Evolutionary conservation across 2,113 vertebrate genomes (phyloP).

Genomic region (Hystrix cristata): DNA sequence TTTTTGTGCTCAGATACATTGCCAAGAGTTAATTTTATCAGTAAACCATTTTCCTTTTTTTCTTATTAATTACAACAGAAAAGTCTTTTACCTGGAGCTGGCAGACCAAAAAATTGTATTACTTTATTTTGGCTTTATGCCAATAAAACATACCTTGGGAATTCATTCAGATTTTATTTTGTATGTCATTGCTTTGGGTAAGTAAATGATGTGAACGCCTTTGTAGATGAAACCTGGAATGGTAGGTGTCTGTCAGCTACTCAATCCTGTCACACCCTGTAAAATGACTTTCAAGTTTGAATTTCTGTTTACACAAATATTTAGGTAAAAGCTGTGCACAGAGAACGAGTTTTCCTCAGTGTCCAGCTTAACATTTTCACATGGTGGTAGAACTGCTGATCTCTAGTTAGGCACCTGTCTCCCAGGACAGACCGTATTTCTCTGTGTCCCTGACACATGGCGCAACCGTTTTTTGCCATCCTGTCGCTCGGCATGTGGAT

Average conservation of each 20-base stretch:
- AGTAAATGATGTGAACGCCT: neutral
- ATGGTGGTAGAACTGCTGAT: neutral
- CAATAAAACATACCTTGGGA: constrained; percentile 56
- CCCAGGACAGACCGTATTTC: neutral
- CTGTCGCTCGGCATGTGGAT: neutral
- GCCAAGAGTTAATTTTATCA: constrained; percentile 34
- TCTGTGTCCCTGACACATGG: neutral
- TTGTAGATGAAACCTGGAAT: neutral
- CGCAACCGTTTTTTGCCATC: neutral
- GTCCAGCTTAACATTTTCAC: neutral
- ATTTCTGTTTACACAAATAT: neutral
- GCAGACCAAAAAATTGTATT: neutral
- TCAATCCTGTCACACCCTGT: neutral
- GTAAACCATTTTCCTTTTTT: constrained; percentile 36
- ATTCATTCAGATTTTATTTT: neutral
- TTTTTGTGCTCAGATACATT: constrained; percentile 64
- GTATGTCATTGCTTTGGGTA: neutral
- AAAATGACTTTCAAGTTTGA: neutral
- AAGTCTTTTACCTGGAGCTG: neutral
- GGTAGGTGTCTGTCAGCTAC: neutral
- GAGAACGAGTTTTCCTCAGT: neutral
- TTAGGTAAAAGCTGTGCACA: neutral
- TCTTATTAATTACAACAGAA: constrained; percentile 52
- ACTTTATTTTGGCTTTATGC: constrained; percentile 56
- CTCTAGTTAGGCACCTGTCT: neutral